Percentiles rank a stretch among this genome's conserved stretches.
Evolutionary conservation across 2,113 vertebrate species (phyloP).

Genomic region (Vimba vimba): DNA sequence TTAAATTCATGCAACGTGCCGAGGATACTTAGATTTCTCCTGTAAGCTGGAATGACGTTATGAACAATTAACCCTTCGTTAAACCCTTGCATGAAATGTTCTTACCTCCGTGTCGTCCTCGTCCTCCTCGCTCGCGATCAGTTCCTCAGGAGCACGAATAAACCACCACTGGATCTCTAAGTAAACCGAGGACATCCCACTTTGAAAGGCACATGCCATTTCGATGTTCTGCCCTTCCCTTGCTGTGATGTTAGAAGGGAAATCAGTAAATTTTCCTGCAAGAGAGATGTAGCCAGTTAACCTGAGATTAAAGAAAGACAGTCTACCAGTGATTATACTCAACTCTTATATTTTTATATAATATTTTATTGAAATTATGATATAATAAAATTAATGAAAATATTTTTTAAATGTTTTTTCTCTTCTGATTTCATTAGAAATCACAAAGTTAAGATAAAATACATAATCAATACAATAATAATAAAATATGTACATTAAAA

Average conservation of each 20-base stretch:
- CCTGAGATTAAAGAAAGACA: neutral
- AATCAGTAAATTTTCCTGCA: slow-evolving; percentile 93
- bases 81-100: neutral
- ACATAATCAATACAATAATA: too few relatives aligned
- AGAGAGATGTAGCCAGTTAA: slow-evolving; percentile 51
- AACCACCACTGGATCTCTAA: slow-evolving; percentile 99
- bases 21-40: neutral
- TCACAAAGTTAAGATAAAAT: neutral
- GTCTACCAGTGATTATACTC: neutral
- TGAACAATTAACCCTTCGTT: neutral
- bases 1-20: neutral
- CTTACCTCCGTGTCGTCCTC: slow-evolving; percentile 83
- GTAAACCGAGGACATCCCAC: slow-evolving; percentile 88
- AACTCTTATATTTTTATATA: neutral
- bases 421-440: neutral
- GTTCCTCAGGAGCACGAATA: slow-evolving; percentile 82
- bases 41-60: neutral
- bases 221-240: slow-evolving; percentile 95
- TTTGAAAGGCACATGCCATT: slow-evolving; percentile 96
- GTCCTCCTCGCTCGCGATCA: slow-evolving; percentile 78
- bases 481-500: too few relatives aligned
- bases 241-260: slow-evolving; percentile 90
- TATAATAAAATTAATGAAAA: neutral
- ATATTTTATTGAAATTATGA: neutral
- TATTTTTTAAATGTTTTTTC: too few relatives aligned